Conservation (phyloP, 2,888 invertebrate species). For the Hirtodrosophila confusa region DNA sequence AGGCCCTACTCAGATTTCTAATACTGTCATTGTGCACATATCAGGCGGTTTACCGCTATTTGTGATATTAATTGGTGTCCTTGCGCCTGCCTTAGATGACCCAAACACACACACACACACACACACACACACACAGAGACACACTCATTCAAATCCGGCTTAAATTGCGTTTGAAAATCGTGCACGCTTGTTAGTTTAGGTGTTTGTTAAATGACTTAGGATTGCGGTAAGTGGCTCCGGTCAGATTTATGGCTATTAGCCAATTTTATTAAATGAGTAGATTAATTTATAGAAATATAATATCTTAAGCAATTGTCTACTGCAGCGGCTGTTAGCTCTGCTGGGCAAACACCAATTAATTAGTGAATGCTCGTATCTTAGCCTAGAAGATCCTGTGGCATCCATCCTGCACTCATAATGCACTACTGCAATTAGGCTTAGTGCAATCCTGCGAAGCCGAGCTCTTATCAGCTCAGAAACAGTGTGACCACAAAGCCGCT, state of each 20-base stretch:
- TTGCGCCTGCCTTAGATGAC: conserved; percentile 22
- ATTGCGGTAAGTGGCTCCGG: conserved; percentile 19
- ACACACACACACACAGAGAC: not conserved
- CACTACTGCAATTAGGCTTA: conserved; percentile 23
- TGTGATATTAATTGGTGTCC: conserved; percentile 68
- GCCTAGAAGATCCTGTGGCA: not conserved
- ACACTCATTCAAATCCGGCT: not conserved
- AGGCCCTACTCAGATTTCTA: conserved; percentile 30
- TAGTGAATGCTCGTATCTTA: conserved; percentile 5
- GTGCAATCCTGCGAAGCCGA: not conserved
- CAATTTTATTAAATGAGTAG: conserved; percentile 12
- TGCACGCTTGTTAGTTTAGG: conserved; percentile 34
- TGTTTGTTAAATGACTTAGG: conserved; percentile 27
- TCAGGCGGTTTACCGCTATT: conserved; percentile 66
- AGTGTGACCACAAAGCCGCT: not conserved
- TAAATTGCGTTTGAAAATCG: conserved; percentile 11
- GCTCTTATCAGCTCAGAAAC: conserved; percentile 1
- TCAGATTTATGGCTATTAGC: conserved; percentile 6
- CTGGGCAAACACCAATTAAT: conserved; percentile 22
- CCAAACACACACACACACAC: conserved; percentile 11
- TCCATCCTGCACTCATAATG: too few relatives aligned
- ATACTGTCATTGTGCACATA: conserved; percentile 36
- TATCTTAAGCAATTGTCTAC: conserved; percentile 9
- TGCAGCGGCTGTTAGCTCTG: conserved; percentile 1
- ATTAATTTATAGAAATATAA: conserved; percentile 8